phyloP scores from a whole-genome alignment of 2,797 vertebrate genomes.

The Manis crassicaudata region DNA sequence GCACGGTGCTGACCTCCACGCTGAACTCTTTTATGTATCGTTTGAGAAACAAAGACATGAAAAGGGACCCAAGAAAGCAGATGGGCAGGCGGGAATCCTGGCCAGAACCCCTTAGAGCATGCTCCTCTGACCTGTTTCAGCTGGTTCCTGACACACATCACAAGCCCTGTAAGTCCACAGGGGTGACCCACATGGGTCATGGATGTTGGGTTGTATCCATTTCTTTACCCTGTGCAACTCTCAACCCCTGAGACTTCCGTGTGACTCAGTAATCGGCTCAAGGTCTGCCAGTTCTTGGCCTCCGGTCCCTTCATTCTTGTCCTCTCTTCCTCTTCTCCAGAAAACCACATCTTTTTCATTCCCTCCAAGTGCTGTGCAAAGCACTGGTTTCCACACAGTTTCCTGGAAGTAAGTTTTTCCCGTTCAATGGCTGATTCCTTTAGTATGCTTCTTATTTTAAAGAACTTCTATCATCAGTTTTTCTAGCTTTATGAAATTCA shows the following conservation, averaged over 20 bases:
- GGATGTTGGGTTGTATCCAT: not conserved
- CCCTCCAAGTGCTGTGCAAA: not conserved
- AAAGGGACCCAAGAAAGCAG: not conserved
- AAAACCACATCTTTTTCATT: not conserved
- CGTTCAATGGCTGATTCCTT: not conserved
- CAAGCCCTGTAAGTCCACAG: not conserved
- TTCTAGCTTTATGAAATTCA: not conserved
- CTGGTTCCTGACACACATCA: not conserved
- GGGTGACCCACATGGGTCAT: not conserved
- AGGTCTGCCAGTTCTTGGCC: not conserved
- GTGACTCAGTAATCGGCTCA: not conserved
- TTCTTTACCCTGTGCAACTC: not conserved
- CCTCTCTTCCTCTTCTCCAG: not conserved
- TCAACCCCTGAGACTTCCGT: not conserved
- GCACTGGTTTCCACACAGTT: not conserved
- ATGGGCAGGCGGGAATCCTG: not conserved
- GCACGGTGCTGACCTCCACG: constrained; percentile 58
- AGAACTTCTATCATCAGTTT: not conserved
- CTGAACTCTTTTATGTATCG: constrained; percentile 54
- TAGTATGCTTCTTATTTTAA: not conserved
- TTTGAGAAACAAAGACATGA: not conserved
- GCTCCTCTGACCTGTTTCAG: not conserved
- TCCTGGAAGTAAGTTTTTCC: not conserved
- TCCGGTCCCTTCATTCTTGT: not conserved
- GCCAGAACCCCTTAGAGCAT: not conserved